These are phyloP conservation scores for Otis tarda DNA, from an alignment of 2,113 vertebrate species.

Conservation along the genomic window DNA sequence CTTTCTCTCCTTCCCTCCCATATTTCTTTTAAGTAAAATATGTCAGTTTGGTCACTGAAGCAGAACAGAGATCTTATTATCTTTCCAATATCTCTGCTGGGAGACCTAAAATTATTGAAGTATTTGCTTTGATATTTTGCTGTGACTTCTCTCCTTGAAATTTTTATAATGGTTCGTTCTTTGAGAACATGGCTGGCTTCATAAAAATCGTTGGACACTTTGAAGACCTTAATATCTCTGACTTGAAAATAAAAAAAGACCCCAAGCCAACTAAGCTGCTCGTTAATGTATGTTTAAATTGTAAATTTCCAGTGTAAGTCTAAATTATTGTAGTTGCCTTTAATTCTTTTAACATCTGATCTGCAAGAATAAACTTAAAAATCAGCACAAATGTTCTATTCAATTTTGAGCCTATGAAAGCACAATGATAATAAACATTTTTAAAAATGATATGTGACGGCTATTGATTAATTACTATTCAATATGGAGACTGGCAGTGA, in stretches of 20 bases:
- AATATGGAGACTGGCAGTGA: not conserved
- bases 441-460: not conserved
- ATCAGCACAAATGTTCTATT: not conserved
- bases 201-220: slow-evolving; percentile 22
- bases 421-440: not conserved
- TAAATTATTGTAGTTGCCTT: not conserved
- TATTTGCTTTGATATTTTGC: slow-evolving; percentile 72
- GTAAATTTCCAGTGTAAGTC: not conserved
- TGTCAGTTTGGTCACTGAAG: slow-evolving; percentile 64
- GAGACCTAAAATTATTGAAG: slow-evolving; percentile 74
- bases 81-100: slow-evolving; percentile 68
- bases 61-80: slow-evolving; percentile 68
- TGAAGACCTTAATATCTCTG: slow-evolving; percentile 56
- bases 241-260: slow-evolving; percentile 51
- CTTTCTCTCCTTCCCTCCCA: slow-evolving; percentile 17
- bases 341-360: not conserved
- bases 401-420: not conserved
- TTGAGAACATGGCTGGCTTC: slow-evolving; percentile 50
- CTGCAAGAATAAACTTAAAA: not conserved
- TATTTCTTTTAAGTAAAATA: slow-evolving; percentile 65
- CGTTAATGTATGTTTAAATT: slow-evolving; percentile 40
- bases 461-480: not conserved
- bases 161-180: slow-evolving; percentile 61
- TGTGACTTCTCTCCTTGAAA: slow-evolving; percentile 58
- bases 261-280: not conserved